Percentiles rank a stretch among this genome's conserved stretches.
Evolutionary conservation across 2,888 invertebrate genomes (phyloP).

Genomic region (Diarsia dahlii): DNA sequence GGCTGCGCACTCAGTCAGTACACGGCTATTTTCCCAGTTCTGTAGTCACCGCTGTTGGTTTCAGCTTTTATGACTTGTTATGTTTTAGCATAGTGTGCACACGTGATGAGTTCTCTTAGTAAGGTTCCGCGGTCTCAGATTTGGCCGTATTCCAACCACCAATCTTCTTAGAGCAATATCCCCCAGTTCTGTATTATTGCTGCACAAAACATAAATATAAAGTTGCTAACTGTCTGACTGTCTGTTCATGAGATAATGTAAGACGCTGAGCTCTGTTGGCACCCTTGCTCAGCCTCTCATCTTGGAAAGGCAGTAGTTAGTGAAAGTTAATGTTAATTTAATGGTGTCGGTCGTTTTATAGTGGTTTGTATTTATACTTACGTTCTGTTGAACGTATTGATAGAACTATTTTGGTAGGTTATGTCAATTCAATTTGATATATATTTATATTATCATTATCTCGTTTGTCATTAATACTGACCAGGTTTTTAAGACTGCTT

Average conservation of each 20-base stretch:
- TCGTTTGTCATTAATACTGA: background rate
- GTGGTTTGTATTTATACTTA: background rate
- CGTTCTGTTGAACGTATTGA: background rate
- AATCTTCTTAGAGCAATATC: slow-evolving; percentile 78
- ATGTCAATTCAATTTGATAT: no score
- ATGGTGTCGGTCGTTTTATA: background rate
- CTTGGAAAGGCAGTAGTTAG: slow-evolving; percentile 15
- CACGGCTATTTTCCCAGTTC: no score
- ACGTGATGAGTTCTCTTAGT: slow-evolving; percentile 45
- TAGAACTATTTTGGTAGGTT: background rate
- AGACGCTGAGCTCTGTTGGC: slow-evolving; percentile 61
- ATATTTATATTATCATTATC: background rate
- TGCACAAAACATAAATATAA: slow-evolving; percentile 73
- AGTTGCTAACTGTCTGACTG: slow-evolving; percentile 70
- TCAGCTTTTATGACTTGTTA: background rate
- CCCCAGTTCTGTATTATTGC: slow-evolving; percentile 69
- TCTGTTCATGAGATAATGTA: slow-evolving; percentile 59
- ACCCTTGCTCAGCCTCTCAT: slow-evolving; percentile 46
- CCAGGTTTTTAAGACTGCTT: background rate
- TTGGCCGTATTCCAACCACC: slow-evolving; percentile 79
- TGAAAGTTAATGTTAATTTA: slow-evolving; percentile 20
- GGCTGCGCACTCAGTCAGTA: no score
- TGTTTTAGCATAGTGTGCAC: background rate
- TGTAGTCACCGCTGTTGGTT: background rate
- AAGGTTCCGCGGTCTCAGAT: slow-evolving; percentile 66